A percentile compares a stretch with the other conserved stretches of the same genome.
These are phyloP conservation scores for Drosophila obscura DNA, from an alignment of 1,140 invertebrate species.

Conservation along the genomic window DNA sequence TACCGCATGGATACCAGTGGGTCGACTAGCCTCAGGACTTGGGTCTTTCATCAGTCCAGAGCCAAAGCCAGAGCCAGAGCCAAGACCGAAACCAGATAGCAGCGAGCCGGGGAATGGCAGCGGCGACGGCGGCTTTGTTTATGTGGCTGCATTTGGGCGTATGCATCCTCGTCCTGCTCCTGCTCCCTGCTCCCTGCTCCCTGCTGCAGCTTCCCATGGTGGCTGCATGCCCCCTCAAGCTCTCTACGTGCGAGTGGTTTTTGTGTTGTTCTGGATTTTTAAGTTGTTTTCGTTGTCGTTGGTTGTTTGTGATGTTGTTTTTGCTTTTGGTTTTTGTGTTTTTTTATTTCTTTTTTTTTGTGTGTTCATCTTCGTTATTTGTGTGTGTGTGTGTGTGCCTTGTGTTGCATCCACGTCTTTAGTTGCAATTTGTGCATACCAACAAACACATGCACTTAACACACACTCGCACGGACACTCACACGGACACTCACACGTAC, in stretches of 20 bases:
- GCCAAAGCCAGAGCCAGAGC: constrained; percentile 4
- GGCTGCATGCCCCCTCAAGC: constrained; percentile 63
- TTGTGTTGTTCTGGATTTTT: constrained; percentile 82
- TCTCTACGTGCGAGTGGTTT: constrained; percentile 74
- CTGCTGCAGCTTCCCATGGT: constrained; percentile 6
- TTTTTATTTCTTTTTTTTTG: constrained; percentile 33
- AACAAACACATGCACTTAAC: constrained; percentile 42
- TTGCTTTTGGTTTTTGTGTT: constrained; percentile 42
- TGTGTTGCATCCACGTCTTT: constrained; percentile 54
- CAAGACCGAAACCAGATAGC: constrained; percentile 25
- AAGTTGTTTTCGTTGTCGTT: constrained; percentile 81
- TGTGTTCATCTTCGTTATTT: constrained; percentile 38
- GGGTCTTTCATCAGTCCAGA: constrained; percentile 42
- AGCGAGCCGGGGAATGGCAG: not conserved
- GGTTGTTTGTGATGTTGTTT: constrained; percentile 51
- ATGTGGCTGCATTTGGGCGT: constrained; percentile 73
- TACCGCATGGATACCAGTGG: constrained; percentile 44
- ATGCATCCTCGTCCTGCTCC: constrained; percentile 42
- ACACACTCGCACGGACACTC: constrained; percentile 27
- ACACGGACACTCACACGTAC: not conserved
- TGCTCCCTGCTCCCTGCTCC: not conserved
- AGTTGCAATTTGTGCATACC: constrained; percentile 69
- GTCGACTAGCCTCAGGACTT: constrained; percentile 46
- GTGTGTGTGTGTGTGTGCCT: constrained; percentile 23
- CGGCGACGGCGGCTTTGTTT: constrained; percentile 65